These are phyloP conservation scores for Rhinoptilus africanus DNA, from an alignment of 2,113 vertebrate genomes.

Conservation along the genomic window DNA sequence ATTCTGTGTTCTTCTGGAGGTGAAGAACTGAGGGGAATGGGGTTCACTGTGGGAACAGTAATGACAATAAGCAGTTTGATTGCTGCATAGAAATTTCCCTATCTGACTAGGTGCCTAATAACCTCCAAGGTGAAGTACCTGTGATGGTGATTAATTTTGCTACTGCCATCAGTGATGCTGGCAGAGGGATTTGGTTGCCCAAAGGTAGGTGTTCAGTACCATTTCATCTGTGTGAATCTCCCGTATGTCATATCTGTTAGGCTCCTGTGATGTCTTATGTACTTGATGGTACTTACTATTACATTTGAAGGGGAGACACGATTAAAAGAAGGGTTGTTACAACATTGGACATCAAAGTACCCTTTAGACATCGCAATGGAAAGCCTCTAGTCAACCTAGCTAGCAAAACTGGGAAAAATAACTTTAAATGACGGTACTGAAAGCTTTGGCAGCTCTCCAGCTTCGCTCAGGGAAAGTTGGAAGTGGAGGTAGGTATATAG, in stretches of 20 bases:
- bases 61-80: not conserved
- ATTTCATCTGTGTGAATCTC: not conserved
- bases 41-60: not conserved
- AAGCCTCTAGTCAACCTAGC: not conserved
- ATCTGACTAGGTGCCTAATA: not conserved
- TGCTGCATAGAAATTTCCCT: not conserved
- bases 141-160: not conserved
- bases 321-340: not conserved
- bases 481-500: not conserved
- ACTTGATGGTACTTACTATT: not conserved
- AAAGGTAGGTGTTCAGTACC: not conserved
- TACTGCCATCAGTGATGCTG: not conserved
- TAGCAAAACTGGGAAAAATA: not conserved
- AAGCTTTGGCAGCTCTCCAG: not conserved
- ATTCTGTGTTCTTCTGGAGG: not conserved
- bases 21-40: not conserved
- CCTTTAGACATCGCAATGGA: not conserved
- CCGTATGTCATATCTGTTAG: not conserved
- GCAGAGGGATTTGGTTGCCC: not conserved
- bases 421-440: not conserved
- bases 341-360: not conserved
- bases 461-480: not conserved
- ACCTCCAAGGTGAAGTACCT: not conserved
- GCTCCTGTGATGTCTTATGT: not conserved
- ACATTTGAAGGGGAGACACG: not conserved